Evolutionary conservation across 1,140 invertebrate genomes (phyloP), one percentile per base, ranked within the genome.

Genomic region (Pogonus chalceus): DNA sequence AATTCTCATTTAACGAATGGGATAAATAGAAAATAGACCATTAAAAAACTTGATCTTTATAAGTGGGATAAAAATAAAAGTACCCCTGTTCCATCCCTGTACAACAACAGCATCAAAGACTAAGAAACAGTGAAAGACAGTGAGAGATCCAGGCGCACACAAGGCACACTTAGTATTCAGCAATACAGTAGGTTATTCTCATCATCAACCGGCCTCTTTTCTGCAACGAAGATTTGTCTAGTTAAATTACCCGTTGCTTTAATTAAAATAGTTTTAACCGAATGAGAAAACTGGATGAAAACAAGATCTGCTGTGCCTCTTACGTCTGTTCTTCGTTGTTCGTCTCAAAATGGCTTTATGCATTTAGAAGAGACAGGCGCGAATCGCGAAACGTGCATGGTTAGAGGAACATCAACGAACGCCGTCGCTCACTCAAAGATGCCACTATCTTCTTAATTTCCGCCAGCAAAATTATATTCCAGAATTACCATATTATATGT

Each of bases 241-340:
- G 59, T 63, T 61, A 61, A 63, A 63, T 63, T 63, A 63, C 59
- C 61, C 61, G 61, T 63, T 60, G 61, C 59, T 60, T 63, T 63
- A 63, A 63, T 63, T 63, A 63, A 61, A 63, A 61, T 63, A 63
- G 61, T 63, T 62, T 58, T 48, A 58, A 58, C 55, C 53, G 52
- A 57, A 62, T 54, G 57, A 62, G 57, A 59, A 62, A 62, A 61
- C 53, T 61, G 60, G 59, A 50, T 24, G 20, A 21, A 26, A 23
- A 20, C 24, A 23, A 20, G n/a, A 23, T 23, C 46, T 14, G 14
- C n/a, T n/a, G n/a, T n/a, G n/a, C n/a, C n/a, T n/a, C n/a, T n/a
- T n/a, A n/a, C n/a, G n/a, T 37, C 35, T 37, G 18, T 37, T 18
- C 18, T 18, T 37, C 14, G 18, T 37, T 14, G 2, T 37, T 18